Base-by-base conservation (phyloP, 2,888 invertebrate species). In the Balanococcus diminutus region DNA sequence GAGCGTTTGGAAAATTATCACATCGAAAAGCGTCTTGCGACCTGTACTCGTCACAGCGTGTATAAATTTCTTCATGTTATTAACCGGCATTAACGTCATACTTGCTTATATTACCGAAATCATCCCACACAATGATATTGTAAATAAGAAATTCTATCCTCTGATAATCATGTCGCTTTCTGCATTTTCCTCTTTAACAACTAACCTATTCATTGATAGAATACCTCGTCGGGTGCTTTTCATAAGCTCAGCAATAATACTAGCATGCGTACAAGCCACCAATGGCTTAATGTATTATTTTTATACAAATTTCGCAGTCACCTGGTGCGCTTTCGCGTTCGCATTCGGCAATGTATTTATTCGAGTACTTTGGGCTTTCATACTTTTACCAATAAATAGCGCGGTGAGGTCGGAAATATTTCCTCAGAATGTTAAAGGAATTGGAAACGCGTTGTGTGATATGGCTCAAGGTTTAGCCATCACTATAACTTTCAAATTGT, bases 61-160 rank as follows among this genome's bases (percentile, higher is more conserved):
- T 5, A 72, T 72, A 0, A 72, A 72, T 32, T 72, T 72, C n/a
- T 72, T 72, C 72, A 72, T 72, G 72, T 72, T 72, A 28, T n/a
- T 32, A 9, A 72, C 72, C 32, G 72, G 72, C 2, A 32, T 72
- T 16, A 5, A 0, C 16, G 72, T 72, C 25, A 32, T 72, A n/a
- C 31, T 72, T 8, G 32, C 72, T 8, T 72, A 31, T n/a, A 72
- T 72, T 8, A 72, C 31, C 16, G 72, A 72, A 72, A 72, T 72
- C 2, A n/a, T 72, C n/a, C 72, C 72, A 2, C 8, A 28, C 1
- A 72, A 72, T 72, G 5, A 72, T 32, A 6, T 28, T 1, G n/a
- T 72, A 2, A 16, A 28, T 3, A 72, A 32, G n/a, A 72, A 72
- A 72, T 72, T 72, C 72, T 72, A 72, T 32, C 31, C 72, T 1